phyloP scores from a whole-genome alignment of 2,888 invertebrate species.

The Aphodius sticticus region DNA sequence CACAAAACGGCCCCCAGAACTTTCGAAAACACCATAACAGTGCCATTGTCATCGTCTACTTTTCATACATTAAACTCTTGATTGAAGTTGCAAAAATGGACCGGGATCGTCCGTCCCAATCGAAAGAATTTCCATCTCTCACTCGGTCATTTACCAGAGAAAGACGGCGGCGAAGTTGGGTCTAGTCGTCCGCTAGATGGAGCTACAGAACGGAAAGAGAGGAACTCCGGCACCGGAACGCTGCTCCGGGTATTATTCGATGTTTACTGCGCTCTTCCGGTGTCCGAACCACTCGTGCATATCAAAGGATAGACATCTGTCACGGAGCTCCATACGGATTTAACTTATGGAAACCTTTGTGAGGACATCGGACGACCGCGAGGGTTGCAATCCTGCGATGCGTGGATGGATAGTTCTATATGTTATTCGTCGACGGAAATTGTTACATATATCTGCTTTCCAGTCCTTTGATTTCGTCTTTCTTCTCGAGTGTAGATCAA shows the following conservation, averaged over 20 bases:
- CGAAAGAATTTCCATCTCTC: slow-evolving; percentile 7
- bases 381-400: background rate
- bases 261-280: slow-evolving; percentile 52
- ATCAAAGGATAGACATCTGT: slow-evolving; percentile 51
- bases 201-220: slow-evolving; percentile 41
- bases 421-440: background rate
- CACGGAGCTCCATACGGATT: slow-evolving; percentile 37
- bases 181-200: slow-evolving; percentile 34
- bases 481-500: no score
- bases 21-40: slow-evolving; percentile 33
- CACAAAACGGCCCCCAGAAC: slow-evolving; percentile 35
- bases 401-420: background rate
- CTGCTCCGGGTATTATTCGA: slow-evolving; percentile 50
- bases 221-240: slow-evolving; percentile 46
- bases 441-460: background rate
- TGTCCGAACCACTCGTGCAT: slow-evolving; percentile 52
- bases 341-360: slow-evolving; percentile 27
- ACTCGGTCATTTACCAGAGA: background rate
- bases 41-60: slow-evolving; percentile 33
- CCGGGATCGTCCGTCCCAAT: slow-evolving; percentile 18
- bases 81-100: slow-evolving; percentile 35
- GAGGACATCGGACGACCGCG: background rate
- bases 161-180: slow-evolving; percentile 28
- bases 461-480: background rate
- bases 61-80: slow-evolving; percentile 38